Conservation (phyloP, 37 sponge, comb jelly and placozoan species). For the Geodia barretti region DNA sequence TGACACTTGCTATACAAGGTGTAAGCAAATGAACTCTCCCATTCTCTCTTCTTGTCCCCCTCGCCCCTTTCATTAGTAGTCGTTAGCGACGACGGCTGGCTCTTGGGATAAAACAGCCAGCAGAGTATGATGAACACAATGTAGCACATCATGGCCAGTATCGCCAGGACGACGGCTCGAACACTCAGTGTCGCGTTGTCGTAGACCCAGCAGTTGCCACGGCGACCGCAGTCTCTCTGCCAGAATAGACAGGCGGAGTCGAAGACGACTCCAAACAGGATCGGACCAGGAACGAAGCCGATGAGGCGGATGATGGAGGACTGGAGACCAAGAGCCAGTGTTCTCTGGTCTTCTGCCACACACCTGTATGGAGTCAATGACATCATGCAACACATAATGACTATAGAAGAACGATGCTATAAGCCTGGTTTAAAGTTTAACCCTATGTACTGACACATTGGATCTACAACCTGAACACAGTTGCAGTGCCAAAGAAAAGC, state of each 20-base stretch:
- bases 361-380: slow-evolving; percentile 25
- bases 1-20: too few relatives aligned
- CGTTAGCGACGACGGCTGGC: too few relatives aligned
- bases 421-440: too few relatives aligned
- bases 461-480: too few relatives aligned
- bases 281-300: slow-evolving; percentile 81
- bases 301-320: slow-evolving; percentile 54
- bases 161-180: not conserved
- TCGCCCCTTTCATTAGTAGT: too few relatives aligned
- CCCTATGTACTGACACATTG: too few relatives aligned
- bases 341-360: slow-evolving; percentile 80
- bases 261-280: slow-evolving; percentile 71
- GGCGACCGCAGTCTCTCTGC: slow-evolving; percentile 48
- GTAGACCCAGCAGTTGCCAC: slow-evolving; percentile 83
- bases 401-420: not conserved
- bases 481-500: not conserved
- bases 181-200: slow-evolving; percentile 52
- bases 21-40: too few relatives aligned
- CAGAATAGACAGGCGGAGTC: slow-evolving; percentile 67
- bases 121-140: not conserved
- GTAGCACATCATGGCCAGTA: not conserved
- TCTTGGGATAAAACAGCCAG: not conserved
- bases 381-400: not conserved
- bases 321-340: slow-evolving; percentile 71
- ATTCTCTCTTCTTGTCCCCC: too few relatives aligned